Evolutionary conservation across 2,113 vertebrate genomes (phyloP).

Genomic region (Colius striatus): DNA sequence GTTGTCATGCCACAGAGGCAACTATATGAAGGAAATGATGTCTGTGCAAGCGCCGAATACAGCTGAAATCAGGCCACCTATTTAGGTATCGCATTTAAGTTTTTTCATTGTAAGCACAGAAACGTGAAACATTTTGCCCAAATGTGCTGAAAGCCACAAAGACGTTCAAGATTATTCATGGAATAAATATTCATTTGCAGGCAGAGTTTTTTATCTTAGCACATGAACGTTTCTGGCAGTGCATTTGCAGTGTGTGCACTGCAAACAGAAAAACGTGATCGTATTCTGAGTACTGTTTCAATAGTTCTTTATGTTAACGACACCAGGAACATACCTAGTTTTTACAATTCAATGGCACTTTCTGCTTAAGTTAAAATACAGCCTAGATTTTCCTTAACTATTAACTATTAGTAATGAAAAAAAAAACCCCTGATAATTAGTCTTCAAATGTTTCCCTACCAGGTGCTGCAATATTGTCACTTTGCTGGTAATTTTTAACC

Average conservation of each 20-base stretch:
- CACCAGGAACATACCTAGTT: background rate
- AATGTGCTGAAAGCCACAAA: background rate
- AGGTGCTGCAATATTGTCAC: background rate
- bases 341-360: background rate
- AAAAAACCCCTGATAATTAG: background rate
- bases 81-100: background rate
- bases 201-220: background rate
- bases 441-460: background rate
- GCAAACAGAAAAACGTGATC: background rate
- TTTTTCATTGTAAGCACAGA: background rate
- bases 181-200: constrained; percentile 33
- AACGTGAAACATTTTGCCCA: background rate
- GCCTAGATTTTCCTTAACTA: background rate
- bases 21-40: background rate
- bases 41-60: background rate
- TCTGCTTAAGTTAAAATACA: background rate
- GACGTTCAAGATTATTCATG: constrained; percentile 37
- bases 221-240: background rate
- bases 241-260: fast-evolving
- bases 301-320: background rate
- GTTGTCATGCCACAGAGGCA: background rate
- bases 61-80: background rate
- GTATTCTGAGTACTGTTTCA: background rate
- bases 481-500: background rate
- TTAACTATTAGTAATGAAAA: background rate